Percentiles rank a stretch among this genome's conserved stretches.
phyloP scores from a whole-genome alignment of 2,888 invertebrate genomes.

The Harpalus rufipes region DNA sequence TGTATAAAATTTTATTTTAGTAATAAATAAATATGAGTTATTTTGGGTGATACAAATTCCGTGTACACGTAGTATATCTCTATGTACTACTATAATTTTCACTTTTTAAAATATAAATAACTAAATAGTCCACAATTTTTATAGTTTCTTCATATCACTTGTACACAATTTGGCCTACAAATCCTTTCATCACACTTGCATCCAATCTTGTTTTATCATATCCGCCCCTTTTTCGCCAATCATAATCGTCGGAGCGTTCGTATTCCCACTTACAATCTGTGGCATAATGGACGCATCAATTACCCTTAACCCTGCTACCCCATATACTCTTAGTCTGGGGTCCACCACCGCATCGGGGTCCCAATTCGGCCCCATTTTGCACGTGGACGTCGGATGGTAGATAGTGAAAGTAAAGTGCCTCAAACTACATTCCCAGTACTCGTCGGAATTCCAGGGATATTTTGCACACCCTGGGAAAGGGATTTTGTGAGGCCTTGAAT shows the following conservation, averaged over 20 bases:
- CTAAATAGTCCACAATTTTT: conserved; percentile 9
- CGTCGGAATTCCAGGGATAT: conserved; percentile 85
- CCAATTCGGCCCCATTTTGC: conserved; percentile 90
- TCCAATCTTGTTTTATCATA: conserved; percentile 93
- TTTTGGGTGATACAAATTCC: too few relatives aligned
- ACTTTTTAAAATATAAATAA: background rate
- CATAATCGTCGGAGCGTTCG: conserved; percentile 94
- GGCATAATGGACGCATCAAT: conserved; percentile 95
- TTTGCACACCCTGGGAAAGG: conserved; percentile 91
- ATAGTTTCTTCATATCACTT: background rate
- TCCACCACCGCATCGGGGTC: conserved; percentile 90
- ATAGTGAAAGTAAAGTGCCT: conserved; percentile 90
- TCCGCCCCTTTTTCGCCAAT: conserved; percentile 94
- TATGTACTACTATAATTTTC: background rate
- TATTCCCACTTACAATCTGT: conserved; percentile 92
- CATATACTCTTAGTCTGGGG: conserved; percentile 87
- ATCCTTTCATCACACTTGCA: conserved; percentile 68
- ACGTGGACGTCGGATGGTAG: conserved; percentile 91
- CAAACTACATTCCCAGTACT: conserved; percentile 92
- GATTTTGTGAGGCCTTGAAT: conserved; percentile 87
- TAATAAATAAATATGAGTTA: too few relatives aligned
- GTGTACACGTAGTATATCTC: background rate
- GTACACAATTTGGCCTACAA: conserved; percentile 2
- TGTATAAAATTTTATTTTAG: too few relatives aligned
- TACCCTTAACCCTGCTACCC: conserved; percentile 87